phyloP scores from a whole-genome alignment of 37 sponge, comb jelly and placozoan species.

The Sycon ciliatum region DNA sequence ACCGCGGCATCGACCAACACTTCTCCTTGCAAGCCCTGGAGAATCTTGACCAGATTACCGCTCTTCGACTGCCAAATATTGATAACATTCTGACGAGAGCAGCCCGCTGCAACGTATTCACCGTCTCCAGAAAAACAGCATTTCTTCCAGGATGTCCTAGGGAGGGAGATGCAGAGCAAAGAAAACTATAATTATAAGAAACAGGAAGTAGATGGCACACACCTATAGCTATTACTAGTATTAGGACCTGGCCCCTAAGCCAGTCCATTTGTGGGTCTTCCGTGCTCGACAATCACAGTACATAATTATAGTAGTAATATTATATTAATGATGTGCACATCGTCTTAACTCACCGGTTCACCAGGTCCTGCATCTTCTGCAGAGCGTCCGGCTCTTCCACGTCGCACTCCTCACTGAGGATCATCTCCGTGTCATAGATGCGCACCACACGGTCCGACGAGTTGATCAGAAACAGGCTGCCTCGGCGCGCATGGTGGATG shows the following conservation, averaged over 20 bases:
- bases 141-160: slow-evolving; percentile 91
- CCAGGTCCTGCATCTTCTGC: slow-evolving; percentile 90
- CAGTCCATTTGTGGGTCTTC: too few species aligned
- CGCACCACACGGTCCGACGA: slow-evolving; percentile 81
- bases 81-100: slow-evolving; percentile 81
- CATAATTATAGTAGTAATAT: too few species aligned
- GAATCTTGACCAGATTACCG: slow-evolving; percentile 91
- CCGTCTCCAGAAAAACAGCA: slow-evolving; percentile 91
- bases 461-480: slow-evolving; percentile 82
- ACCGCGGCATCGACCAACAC: slow-evolving; percentile 79
- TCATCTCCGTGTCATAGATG: slow-evolving; percentile 71
- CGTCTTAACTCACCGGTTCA: slow-evolving; percentile 52
- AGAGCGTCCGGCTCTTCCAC: slow-evolving; percentile 60
- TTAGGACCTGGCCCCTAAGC: too few species aligned
- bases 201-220: too few species aligned
- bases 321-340: too few species aligned
- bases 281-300: too few species aligned
- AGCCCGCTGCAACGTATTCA: slow-evolving; percentile 87
- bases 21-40: slow-evolving; percentile 96
- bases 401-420: slow-evolving; percentile 30
- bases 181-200: background rate
- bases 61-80: slow-evolving; percentile 91
- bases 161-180: background rate
- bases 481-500: slow-evolving; percentile 84
- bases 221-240: too few species aligned